phyloP scores from a whole-genome alignment of 2,113 vertebrate genomes.

The Stomatorhinus ivindoensis region DNA sequence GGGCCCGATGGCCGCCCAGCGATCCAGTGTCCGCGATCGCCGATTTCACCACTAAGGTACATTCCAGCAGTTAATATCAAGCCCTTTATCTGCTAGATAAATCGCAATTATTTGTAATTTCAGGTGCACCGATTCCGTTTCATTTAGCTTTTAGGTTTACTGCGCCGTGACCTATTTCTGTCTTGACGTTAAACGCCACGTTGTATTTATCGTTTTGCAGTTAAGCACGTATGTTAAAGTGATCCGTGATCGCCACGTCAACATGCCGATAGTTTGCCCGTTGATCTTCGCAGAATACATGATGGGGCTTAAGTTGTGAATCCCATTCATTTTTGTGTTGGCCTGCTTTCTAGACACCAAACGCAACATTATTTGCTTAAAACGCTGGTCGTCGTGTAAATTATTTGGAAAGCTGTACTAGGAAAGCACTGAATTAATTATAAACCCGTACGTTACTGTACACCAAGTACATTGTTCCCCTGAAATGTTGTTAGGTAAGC shows the following conservation, averaged over 20 bases:
- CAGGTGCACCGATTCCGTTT: neutral
- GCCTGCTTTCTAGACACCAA: neutral
- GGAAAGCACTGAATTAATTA: neutral
- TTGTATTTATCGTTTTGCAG: neutral
- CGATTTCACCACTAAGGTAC: neutral
- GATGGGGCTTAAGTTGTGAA: neutral
- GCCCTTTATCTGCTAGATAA: neutral
- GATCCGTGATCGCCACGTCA: neutral
- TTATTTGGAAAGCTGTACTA: neutral
- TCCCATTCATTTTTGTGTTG: neutral
- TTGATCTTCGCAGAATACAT: neutral
- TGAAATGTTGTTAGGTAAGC: neutral
- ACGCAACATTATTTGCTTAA: neutral
- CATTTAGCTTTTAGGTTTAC: neutral
- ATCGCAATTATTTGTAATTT: neutral
- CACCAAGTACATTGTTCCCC: neutral
- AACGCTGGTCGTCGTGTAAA: neutral
- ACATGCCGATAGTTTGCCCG: neutral
- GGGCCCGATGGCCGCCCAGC: neutral
- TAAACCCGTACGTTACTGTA: neutral
- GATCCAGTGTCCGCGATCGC: neutral
- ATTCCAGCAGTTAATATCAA: neutral
- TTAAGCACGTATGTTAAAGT: neutral
- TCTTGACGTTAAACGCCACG: neutral
- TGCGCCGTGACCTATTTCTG: neutral